Percentiles rank a stretch among this genome's conserved stretches.
These are phyloP conservation scores for Antitype chi DNA, from an alignment of 2,888 invertebrate genomes.

Conservation along the genomic window DNA sequence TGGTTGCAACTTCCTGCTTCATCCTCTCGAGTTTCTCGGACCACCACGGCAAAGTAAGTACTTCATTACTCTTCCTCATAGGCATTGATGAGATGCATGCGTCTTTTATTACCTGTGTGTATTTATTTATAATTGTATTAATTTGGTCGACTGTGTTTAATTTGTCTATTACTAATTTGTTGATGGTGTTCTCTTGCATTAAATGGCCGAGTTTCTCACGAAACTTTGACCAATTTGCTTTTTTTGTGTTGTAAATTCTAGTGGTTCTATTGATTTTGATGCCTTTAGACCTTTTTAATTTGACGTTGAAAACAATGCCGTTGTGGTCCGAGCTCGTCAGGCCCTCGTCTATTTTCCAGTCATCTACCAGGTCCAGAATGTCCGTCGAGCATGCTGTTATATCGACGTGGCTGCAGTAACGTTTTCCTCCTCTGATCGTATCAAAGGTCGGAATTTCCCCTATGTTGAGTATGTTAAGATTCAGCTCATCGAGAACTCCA, in stretches of 20 bases:
- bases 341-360: not conserved
- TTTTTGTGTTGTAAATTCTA: conserved; percentile 4
- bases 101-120: not conserved
- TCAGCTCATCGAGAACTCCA: conserved; percentile 4
- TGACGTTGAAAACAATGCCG: too few relatives aligned
- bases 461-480: not conserved
- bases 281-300: not conserved
- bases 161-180: not conserved
- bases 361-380: too few relatives aligned
- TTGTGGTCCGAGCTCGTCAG: not conserved
- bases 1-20: conserved; percentile 4
- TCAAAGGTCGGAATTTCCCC: not conserved
- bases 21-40: too few relatives aligned
- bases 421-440: too few relatives aligned
- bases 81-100: conserved; percentile 35
- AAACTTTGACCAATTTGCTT: conserved; percentile 59
- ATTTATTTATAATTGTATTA: not conserved
- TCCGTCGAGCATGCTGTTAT: too few relatives aligned
- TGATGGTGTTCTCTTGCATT: not conserved
- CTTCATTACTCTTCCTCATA: conserved; percentile 15
- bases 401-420: too few relatives aligned
- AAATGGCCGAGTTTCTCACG: conserved; percentile 43
- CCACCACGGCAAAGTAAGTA: conserved; percentile 54
- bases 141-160: conserved; percentile 5
- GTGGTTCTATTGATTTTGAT: not conserved